Evolutionary conservation across 1,140 invertebrate genomes (phyloP).

Genomic region (Acromyrmex echinatior): DNA sequence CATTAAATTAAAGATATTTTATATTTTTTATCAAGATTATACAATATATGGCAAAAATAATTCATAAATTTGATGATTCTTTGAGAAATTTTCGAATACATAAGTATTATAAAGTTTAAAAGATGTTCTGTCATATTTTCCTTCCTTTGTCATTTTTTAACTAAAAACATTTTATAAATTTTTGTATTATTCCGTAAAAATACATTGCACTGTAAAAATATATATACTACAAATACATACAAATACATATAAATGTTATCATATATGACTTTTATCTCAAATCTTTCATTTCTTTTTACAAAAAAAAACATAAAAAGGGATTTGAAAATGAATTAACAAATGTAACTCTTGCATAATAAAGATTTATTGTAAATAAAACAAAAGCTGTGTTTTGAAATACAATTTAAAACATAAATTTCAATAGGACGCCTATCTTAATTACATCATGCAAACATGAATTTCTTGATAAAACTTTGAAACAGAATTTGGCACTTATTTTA

Average conservation of each 20-base stretch:
- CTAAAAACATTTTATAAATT: neutral
- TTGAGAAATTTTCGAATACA: neutral
- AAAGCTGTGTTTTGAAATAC: neutral
- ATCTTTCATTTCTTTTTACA: neutral
- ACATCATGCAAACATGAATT: neutral
- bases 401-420: conserved; percentile 20
- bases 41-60: neutral
- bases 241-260: neutral
- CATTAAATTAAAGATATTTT: no score
- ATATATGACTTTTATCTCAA: neutral
- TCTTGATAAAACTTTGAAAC: neutral
- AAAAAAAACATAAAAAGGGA: neutral
- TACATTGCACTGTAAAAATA: neutral
- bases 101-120: neutral
- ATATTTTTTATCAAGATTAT: neutral
- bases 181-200: neutral
- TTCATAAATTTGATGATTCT: neutral
- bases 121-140: neutral
- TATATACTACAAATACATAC: neutral
- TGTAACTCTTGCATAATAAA: neutral
- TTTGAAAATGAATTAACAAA: neutral
- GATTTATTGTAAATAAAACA: neutral
- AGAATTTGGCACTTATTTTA: neutral
- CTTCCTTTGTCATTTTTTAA: neutral
- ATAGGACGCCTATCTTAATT: neutral